These are phyloP conservation scores for Acanthurus leucopareius DNA, from an alignment of 2,797 vertebrate species.

Conservation along the genomic window DNA sequence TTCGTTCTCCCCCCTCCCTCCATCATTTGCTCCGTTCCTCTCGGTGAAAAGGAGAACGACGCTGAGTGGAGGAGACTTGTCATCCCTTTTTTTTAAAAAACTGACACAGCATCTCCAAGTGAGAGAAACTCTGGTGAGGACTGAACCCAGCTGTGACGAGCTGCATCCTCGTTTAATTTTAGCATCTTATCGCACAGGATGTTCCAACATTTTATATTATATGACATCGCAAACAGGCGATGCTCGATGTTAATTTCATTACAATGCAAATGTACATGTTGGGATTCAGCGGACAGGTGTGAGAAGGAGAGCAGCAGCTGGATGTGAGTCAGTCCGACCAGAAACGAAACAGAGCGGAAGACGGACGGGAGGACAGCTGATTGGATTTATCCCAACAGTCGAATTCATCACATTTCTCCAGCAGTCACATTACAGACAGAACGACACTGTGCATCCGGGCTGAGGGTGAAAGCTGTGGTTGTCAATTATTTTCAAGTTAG, in stretches of 20 bases:
- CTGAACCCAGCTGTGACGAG: constrained; percentile 5
- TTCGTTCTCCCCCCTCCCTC: neutral
- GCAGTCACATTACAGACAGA: neutral
- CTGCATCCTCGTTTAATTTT: constrained; percentile 12
- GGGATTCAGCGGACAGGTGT: neutral
- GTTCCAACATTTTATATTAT: neutral
- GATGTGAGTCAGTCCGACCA: constrained; percentile 22
- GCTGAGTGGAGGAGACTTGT: neutral
- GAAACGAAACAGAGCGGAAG: neutral
- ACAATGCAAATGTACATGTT: neutral
- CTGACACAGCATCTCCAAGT: constrained; percentile 24
- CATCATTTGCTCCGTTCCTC: constrained; percentile 8
- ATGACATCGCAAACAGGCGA: neutral
- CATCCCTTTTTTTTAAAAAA: constrained; percentile 6
- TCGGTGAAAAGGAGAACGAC: constrained; percentile 8
- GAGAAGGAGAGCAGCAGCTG: constrained; percentile 23
- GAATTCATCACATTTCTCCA: neutral
- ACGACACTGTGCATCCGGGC: neutral
- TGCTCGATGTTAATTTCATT: neutral
- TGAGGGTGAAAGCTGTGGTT: neutral
- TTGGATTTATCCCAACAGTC: constrained; percentile 2
- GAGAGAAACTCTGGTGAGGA: neutral
- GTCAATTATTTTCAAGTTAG: no score
- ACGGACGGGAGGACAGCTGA: constrained; percentile 27
- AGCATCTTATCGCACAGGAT: no score